Conservation (phyloP, 2,888 invertebrate genomes). For the Drosophila flavopinicola region DNA sequence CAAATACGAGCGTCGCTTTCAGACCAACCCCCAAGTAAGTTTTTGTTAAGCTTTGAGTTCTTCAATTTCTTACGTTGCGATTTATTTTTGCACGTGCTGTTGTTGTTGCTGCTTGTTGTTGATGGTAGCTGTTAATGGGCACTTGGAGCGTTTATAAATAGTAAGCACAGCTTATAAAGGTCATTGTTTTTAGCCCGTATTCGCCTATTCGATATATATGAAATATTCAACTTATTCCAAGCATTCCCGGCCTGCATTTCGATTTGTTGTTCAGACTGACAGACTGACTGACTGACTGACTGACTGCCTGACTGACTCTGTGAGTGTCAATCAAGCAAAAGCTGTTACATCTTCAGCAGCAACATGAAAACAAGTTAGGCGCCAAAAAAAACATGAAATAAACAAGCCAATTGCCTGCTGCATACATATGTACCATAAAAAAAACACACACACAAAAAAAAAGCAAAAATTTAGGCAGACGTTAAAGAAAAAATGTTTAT, state of each 20-base stretch:
- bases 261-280: conserved; percentile 13
- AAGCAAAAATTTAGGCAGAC: conserved; percentile 19
- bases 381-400: conserved; percentile 74
- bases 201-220: conserved; percentile 7
- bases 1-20: conserved; percentile 20
- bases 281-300: conserved; percentile 11
- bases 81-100: conserved; percentile 66
- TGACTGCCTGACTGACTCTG: conserved; percentile 16
- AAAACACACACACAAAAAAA: conserved; percentile 14
- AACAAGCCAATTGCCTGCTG: conserved; percentile 75
- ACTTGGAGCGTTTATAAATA: conserved; percentile 37
- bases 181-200: conserved; percentile 15
- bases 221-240: not conserved
- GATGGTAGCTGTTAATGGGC: conserved; percentile 2
- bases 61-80: conserved; percentile 51
- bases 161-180: conserved; percentile 16
- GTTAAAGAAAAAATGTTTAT: conserved; percentile 31
- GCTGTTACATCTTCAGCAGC: conserved; percentile 47
- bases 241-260: not conserved
- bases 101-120: not conserved
- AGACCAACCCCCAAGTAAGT: not conserved
- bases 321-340: conserved; percentile 64
- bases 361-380: conserved; percentile 71
- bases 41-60: conserved; percentile 13
- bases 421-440: conserved; percentile 1